Evolutionary conservation across 2,888 invertebrate species (phyloP), one percentile per base, ranked within the genome.

Genomic region (Philopedon plagiatum): DNA sequence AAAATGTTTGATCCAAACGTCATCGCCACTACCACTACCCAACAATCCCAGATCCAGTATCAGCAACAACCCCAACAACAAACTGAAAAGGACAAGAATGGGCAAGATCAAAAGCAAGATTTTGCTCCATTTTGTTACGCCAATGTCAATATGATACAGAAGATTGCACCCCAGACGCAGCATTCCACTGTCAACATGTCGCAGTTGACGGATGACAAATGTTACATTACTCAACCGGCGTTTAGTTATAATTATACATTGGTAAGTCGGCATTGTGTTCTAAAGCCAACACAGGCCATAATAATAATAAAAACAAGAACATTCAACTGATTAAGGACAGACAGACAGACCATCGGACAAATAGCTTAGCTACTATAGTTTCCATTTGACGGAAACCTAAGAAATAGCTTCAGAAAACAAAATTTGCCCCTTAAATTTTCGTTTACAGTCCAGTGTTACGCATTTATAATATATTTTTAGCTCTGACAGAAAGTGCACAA

Each of bases 211-310:
- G 89, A 90, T 78, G 92, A 91, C 80, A 92, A 92, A 83, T 92
- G 92, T 82, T 93, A 92, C 81, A 92, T 92, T 78, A 91, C 92
- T 21, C 92, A 92, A 80, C 92, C 92, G 2, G 69, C 73, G 4
- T 91, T 92, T 79, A 90, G 91, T 60, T 93, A 93, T 81, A 95
- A 95, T 83, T 95, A 95, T 87, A 94, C 94, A 2, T 87, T 95
- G 77, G 86, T 86, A 69, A 69, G 61, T 26, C 18, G 5, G 11
- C 7, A 9, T 39, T 58, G 21, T 37, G 11, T 37, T 29, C 29
- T n/a, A n/a, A n/a, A n/a, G n/a, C n/a, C n/a, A n/a, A n/a, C n/a
- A n/a, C n/a, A n/a, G 29, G 3, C 7, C 29, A 5, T 29, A 29
- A 5, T 7, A 29, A 29, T 29, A 29, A 29, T 29, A 29, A 29